Percentiles rank a stretch among this genome's conserved stretches.
phyloP scores from a whole-genome alignment of 37 sponge, comb jelly and placozoan species.

The Cladorhizidae sp. region DNA sequence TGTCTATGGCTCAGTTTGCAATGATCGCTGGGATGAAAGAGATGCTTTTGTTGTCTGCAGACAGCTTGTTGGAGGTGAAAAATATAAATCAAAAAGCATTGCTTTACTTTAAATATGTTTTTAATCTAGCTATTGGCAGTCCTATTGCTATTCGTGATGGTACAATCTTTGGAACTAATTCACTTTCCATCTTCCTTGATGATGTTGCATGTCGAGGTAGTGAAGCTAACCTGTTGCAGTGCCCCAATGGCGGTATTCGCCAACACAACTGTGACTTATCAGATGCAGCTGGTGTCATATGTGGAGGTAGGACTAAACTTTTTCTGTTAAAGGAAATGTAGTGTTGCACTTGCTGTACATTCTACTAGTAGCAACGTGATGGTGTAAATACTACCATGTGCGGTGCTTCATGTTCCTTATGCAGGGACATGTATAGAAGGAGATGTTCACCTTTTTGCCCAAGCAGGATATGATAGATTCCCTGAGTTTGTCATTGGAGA shows the following conservation, averaged over 20 bases:
- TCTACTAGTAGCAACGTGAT: too few relatives aligned
- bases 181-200: slow-evolving; percentile 3
- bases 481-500: background rate
- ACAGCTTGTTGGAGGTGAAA: background rate
- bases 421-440: slow-evolving; percentile 19
- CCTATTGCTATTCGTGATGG: background rate
- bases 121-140: background rate
- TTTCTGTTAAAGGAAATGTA: background rate
- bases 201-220: slow-evolving; percentile 10
- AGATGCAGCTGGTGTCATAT: slow-evolving; percentile 10
- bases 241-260: background rate
- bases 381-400: too few relatives aligned
- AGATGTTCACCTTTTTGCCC: background rate
- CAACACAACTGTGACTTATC: slow-evolving; percentile 6
- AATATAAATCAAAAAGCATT: background rate
- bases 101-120: background rate
- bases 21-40: slow-evolving; percentile 38
- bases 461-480: background rate
- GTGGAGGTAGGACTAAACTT: slow-evolving; percentile 14
- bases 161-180: background rate
- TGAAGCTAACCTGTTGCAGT: slow-evolving; percentile 4
- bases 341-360: too few relatives aligned
- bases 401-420: background rate
- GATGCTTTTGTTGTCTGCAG: slow-evolving; percentile 51
- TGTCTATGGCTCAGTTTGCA: slow-evolving; percentile 41